These are phyloP conservation scores for Drosophila dives DNA, from an alignment of 2,888 invertebrate species.

Conservation along the genomic window DNA sequence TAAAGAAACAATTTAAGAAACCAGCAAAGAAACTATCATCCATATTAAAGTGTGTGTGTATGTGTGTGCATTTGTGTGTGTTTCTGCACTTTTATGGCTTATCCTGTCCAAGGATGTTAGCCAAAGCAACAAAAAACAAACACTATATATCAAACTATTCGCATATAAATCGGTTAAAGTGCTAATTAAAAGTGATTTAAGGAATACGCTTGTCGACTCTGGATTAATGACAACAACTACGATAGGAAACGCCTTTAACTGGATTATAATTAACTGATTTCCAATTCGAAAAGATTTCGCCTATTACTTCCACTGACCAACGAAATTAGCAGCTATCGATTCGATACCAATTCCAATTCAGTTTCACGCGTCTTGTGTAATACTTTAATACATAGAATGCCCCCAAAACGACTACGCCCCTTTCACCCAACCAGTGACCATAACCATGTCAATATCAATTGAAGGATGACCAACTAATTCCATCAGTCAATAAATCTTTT, in stretches of 20 bases:
- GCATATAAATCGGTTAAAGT: constrained; percentile 34
- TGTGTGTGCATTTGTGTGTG: constrained; percentile 34
- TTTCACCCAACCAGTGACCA: constrained; percentile 7
- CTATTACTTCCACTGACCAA: constrained; percentile 27
- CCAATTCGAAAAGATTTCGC: constrained; percentile 9
- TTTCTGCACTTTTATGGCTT: constrained; percentile 24
- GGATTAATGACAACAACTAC: constrained; percentile 46
- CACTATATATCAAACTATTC: constrained; percentile 25
- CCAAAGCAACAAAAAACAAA: constrained; percentile 15
- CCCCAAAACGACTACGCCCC: not conserved
- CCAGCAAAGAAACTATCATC: constrained; percentile 38
- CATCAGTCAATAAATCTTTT: not conserved
- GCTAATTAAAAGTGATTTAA: constrained; percentile 53
- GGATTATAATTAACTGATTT: constrained; percentile 60
- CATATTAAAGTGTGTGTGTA: constrained; percentile 43
- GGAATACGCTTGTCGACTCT: constrained; percentile 68
- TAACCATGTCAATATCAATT: constrained; percentile 43
- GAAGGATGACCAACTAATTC: constrained; percentile 19
- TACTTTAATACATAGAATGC: constrained; percentile 24
- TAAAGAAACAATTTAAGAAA: constrained; percentile 12
- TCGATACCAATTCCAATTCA: constrained; percentile 16
- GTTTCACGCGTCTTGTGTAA: constrained; percentile 53
- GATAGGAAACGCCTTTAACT: constrained; percentile 55
- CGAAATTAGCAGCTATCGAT: not conserved
- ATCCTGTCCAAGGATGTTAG: constrained; percentile 61